Conservation (phyloP, 1,140 invertebrate genomes). For the Drosophila novamexicana region DNA sequence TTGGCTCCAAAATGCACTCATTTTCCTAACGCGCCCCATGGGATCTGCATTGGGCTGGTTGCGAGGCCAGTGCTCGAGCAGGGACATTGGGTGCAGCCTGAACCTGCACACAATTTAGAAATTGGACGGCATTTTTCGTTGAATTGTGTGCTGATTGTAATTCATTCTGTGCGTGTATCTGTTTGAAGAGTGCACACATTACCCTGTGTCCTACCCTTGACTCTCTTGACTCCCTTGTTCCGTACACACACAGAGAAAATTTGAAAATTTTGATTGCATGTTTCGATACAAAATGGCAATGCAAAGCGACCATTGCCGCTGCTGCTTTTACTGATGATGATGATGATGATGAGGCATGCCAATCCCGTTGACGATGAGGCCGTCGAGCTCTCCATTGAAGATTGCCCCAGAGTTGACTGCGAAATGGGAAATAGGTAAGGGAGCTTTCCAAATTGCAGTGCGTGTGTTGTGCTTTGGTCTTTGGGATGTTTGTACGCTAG, state of each 20-base stretch:
- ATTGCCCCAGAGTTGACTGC: conserved; percentile 38
- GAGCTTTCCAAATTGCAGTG: conserved; percentile 63
- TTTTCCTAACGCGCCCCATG: conserved; percentile 74
- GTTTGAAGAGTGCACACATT: conserved; percentile 62
- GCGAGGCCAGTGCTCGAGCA: background rate
- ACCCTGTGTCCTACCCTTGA: background rate
- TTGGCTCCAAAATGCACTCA: conserved; percentile 75
- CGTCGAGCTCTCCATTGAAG: conserved; percentile 42
- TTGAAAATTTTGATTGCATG: conserved; percentile 83
- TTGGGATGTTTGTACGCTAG: conserved; percentile 45
- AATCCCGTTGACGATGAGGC: conserved; percentile 66
- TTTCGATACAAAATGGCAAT: conserved; percentile 83
- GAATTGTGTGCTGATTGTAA: conserved; percentile 83
- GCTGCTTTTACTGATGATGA: conserved; percentile 14
- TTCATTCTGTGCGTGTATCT: conserved; percentile 72
- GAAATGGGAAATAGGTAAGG: background rate
- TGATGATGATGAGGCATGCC: conserved; percentile 78
- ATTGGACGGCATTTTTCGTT: conserved; percentile 83
- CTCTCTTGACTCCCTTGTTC: background rate
- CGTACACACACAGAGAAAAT: conserved; percentile 57
- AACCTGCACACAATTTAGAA: conserved; percentile 73
- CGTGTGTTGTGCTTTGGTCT: conserved; percentile 64
- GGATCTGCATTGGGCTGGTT: conserved; percentile 18
- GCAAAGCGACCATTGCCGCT: conserved; percentile 55
- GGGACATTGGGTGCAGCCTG: conserved; percentile 12